Evolutionary conservation across 2,113 vertebrate species (phyloP).

Genomic region (Eretmodus cyanostictus): DNA sequence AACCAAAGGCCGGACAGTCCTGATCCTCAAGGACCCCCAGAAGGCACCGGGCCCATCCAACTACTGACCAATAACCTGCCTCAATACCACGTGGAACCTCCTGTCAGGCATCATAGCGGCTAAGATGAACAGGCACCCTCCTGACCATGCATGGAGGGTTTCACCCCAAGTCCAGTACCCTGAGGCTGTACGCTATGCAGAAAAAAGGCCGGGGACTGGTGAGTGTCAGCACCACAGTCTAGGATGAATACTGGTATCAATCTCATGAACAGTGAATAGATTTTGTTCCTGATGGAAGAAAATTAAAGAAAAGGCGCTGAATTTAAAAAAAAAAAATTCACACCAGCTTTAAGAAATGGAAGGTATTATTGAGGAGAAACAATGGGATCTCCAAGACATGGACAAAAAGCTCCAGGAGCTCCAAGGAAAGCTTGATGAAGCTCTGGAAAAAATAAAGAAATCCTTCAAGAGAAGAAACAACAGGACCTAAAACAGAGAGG

Average conservation of each 20-base stretch:
- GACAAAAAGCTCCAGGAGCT: neutral
- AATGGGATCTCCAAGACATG: neutral
- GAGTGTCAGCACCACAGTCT: neutral
- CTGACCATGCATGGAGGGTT: neutral
- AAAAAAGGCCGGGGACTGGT: neutral
- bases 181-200: neutral
- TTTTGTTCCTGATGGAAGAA: neutral
- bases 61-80: neutral
- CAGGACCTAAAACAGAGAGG: neutral
- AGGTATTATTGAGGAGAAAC: neutral
- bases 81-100: neutral
- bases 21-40: neutral
- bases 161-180: neutral
- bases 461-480: neutral
- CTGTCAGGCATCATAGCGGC: neutral
- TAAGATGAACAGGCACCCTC: neutral
- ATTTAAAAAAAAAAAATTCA: too few relatives aligned
- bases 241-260: neutral
- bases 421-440: neutral
- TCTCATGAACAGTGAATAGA: neutral
- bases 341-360: neutral
- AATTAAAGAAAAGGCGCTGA: neutral
- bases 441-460: neutral
- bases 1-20: neutral
- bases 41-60: neutral